Evolutionary conservation across 1,140 invertebrate species (phyloP).

Genomic region (Drosophila athabasca): DNA sequence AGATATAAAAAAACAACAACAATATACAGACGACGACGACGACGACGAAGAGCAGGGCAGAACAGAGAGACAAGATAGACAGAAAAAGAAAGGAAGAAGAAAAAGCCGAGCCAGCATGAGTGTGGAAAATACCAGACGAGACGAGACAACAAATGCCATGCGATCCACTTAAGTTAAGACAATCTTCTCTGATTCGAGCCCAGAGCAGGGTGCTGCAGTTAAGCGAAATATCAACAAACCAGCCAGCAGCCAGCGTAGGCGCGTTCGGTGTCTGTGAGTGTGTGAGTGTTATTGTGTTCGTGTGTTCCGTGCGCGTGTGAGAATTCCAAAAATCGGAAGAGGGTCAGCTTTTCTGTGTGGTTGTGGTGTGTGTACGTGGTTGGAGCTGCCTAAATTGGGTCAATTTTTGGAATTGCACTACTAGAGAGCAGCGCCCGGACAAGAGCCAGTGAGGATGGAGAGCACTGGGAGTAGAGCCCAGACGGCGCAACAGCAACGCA

Average conservation of each 20-base stretch:
- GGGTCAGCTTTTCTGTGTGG: slow-evolving; percentile 10
- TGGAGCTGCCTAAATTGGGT: slow-evolving; percentile 55
- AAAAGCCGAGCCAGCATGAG: slow-evolving; percentile 40
- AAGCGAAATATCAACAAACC: slow-evolving; percentile 34
- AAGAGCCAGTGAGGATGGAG: slow-evolving; percentile 33
- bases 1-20: slow-evolving; percentile 35
- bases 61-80: background rate
- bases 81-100: slow-evolving; percentile 7
- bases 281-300: slow-evolving; percentile 7
- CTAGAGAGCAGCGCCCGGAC: slow-evolving; percentile 37
- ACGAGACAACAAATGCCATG: slow-evolving; percentile 24
- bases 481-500: slow-evolving; percentile 43
- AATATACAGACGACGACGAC: slow-evolving; percentile 20
- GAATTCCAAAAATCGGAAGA: slow-evolving; percentile 12
- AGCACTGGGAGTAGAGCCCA: slow-evolving; percentile 37
- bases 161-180: slow-evolving; percentile 29
- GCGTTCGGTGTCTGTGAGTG: slow-evolving; percentile 23
- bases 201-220: slow-evolving; percentile 9
- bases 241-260: slow-evolving; percentile 19
- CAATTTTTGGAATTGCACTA: slow-evolving; percentile 13
- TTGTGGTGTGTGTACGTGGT: slow-evolving; percentile 48
- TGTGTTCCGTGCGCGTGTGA: slow-evolving; percentile 6
- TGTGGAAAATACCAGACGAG: slow-evolving; percentile 39
- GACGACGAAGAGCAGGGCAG: slow-evolving; percentile 10
- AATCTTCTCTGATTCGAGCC: slow-evolving; percentile 1